phyloP scores from a whole-genome alignment of 2,888 invertebrate species.

The Bellardia pandia region DNA sequence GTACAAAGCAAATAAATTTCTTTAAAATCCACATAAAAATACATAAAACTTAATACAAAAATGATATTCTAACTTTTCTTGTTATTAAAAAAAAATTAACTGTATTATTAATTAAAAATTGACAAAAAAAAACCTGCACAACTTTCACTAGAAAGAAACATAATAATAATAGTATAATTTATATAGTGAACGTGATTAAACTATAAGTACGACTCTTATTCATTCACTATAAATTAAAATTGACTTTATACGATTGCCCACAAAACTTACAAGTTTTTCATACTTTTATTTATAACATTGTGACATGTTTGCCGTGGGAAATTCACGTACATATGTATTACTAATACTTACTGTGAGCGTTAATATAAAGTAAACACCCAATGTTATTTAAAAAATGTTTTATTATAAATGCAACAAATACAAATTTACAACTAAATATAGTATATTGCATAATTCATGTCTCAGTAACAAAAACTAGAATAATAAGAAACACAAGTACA shows the following conservation, averaged over 20 bases:
- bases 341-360: too few species aligned
- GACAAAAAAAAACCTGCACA: constrained; percentile 6
- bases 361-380: too few species aligned
- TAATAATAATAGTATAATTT: not conserved
- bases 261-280: not conserved
- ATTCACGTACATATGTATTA: constrained; percentile 36
- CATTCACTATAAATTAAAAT: constrained; percentile 30
- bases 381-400: too few species aligned
- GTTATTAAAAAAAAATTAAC: not conserved
- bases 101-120: constrained; percentile 22
- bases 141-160: constrained; percentile 52
- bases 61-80: not conserved
- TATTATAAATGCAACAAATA: too few species aligned
- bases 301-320: constrained; percentile 45
- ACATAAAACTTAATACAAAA: not conserved
- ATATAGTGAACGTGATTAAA: constrained; percentile 53
- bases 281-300: constrained; percentile 1
- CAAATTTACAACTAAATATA: too few species aligned
- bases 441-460: too few species aligned
- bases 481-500: too few species aligned
- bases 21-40: not conserved
- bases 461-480: too few species aligned
- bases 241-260: not conserved
- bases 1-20: too few species aligned
- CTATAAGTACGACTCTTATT: constrained; percentile 26